phyloP scores from a whole-genome alignment of 2,888 invertebrate genomes.

The Adineta ricciae region DNA sequence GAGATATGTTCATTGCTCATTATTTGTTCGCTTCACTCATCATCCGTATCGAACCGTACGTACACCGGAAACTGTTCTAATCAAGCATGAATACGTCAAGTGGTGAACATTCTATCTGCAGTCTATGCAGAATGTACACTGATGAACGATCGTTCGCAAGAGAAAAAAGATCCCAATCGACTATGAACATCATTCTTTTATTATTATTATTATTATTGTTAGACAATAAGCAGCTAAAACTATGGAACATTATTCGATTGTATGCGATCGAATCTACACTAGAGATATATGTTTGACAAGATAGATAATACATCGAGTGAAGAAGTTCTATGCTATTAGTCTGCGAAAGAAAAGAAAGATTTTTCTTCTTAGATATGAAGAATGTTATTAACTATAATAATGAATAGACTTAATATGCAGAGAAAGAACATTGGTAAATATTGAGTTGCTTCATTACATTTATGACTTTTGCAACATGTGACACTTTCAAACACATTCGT shows the following conservation, averaged over 20 bases:
- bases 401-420: not conserved
- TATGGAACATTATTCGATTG: not conserved
- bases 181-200: not conserved
- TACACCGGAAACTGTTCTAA: not conserved
- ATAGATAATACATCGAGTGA: not conserved
- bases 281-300: not conserved
- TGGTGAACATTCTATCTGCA: not conserved
- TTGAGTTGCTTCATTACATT: not conserved
- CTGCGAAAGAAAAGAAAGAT: not conserved
- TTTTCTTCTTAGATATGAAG: not conserved
- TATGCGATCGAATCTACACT: not conserved
- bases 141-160: no score
- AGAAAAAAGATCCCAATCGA: not conserved
- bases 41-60: not conserved
- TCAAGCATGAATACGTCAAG: not conserved
- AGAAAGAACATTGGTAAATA: not conserved
- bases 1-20: not conserved
- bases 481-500: not conserved
- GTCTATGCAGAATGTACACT: not conserved
- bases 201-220: conserved; percentile 8
- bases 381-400: not conserved
- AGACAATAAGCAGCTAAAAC: not conserved
- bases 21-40: not conserved
- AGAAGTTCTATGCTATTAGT: not conserved
- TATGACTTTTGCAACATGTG: not conserved